Conservation (phyloP, 2,888 invertebrate species). For the Calameuta filiformis region DNA sequence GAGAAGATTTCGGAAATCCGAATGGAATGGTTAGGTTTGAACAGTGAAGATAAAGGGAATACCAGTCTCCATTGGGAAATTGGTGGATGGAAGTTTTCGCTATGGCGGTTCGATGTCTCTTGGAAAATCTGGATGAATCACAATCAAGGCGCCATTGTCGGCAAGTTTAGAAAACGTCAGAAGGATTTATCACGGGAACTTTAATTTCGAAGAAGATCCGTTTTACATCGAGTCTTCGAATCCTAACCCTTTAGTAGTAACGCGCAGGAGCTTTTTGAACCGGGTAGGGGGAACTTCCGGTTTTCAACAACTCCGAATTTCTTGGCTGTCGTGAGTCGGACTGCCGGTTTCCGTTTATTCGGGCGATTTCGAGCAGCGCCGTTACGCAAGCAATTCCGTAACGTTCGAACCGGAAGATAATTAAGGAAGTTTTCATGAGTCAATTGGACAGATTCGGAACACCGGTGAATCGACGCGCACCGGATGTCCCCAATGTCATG, state of each 20-base stretch:
- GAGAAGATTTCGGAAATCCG: too few species aligned
- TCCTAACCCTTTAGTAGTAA: too few species aligned
- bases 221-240: too few species aligned
- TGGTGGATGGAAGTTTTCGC: too few species aligned
- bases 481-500: too few species aligned
- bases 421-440: constrained; percentile 63
- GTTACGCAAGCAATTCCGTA: background rate
- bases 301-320: constrained; percentile 3
- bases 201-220: constrained; percentile 27
- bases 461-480: too few species aligned
- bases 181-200: constrained; percentile 25
- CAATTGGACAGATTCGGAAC: constrained; percentile 41
- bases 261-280: too few species aligned
- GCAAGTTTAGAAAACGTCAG: constrained; percentile 26
- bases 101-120: too few species aligned
- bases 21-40: too few species aligned
- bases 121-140: background rate
- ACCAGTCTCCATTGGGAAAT: too few species aligned
- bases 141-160: constrained; percentile 12
- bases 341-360: constrained; percentile 27
- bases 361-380: constrained; percentile 23
- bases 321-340: background rate
- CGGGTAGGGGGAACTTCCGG: too few species aligned
- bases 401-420: constrained; percentile 43
- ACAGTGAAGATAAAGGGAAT: too few species aligned